Percentiles rank a stretch among this genome's conserved stretches.
Evolutionary conservation across 2,888 invertebrate species (phyloP).

Genomic region (Ichneumoninae sp.): DNA sequence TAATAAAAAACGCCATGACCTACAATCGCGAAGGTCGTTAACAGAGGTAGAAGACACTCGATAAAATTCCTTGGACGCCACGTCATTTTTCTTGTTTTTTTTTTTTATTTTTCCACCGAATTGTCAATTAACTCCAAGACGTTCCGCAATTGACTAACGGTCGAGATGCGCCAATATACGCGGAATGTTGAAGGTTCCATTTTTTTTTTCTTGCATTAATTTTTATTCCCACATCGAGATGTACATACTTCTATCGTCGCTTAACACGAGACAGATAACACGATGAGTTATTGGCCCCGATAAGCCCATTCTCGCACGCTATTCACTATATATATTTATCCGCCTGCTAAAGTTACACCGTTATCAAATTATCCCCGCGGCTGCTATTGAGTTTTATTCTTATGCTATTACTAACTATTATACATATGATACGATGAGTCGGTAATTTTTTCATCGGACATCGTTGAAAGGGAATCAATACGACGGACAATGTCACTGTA

Average conservation of each 20-base stretch:
- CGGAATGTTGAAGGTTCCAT: not conserved
- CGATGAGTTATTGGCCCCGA: not conserved
- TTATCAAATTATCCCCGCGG: not conserved
- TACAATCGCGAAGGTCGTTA: not conserved
- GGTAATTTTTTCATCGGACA: not conserved
- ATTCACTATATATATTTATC: not conserved
- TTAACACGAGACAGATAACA: not conserved
- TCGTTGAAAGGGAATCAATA: not conserved
- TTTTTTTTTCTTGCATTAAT: not conserved
- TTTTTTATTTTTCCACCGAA: not conserved
- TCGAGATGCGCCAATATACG: not conserved
- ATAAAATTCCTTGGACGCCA: conserved; percentile 19
- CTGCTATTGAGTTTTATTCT: not conserved
- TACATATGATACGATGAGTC: not conserved
- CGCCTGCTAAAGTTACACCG: not conserved
- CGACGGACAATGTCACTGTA: not conserved
- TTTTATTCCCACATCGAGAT: not conserved
- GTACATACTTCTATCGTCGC: not conserved
- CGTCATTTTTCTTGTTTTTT: not conserved
- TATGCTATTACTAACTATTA: not conserved
- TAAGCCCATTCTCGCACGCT: not conserved
- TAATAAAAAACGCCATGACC: conserved; percentile 27
- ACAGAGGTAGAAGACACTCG: conserved; percentile 22
- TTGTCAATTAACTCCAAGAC: not conserved
- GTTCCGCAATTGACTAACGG: not conserved